A percentile compares a stretch with the other conserved stretches of the same genome.
Evolutionary conservation across 2,888 invertebrate genomes (phyloP).

Genomic region (Candidula unifasciata): DNA sequence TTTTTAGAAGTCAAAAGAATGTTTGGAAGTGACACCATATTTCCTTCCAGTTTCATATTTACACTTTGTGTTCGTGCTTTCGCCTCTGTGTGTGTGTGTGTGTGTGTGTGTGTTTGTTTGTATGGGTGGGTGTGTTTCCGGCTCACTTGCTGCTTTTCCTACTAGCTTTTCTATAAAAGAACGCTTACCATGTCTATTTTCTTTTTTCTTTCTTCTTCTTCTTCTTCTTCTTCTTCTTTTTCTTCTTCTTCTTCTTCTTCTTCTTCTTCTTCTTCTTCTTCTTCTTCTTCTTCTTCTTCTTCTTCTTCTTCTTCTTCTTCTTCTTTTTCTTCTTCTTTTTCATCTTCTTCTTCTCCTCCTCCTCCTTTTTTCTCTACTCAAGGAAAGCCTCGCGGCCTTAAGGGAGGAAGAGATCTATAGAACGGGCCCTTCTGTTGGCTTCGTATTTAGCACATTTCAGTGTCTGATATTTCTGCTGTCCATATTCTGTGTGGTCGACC

Average conservation of each 20-base stretch:
- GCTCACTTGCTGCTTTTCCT: background rate
- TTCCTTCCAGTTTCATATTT: too few relatives aligned
- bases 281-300: slow-evolving; percentile 15
- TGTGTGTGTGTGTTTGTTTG: background rate
- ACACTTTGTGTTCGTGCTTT: too few relatives aligned
- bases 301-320: slow-evolving; percentile 20
- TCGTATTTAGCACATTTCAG: too few relatives aligned
- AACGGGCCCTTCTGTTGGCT: too few relatives aligned
- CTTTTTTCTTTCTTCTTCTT: background rate
- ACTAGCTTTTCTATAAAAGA: slow-evolving; percentile 28
- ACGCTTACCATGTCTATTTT: too few relatives aligned
- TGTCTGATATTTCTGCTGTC: too few relatives aligned
- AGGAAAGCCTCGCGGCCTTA: too few relatives aligned
- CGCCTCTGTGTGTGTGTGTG: background rate
- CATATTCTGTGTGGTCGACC: too few relatives aligned
- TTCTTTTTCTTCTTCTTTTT: slow-evolving; percentile 46
- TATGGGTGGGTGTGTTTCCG: background rate
- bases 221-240: slow-evolving; percentile 18
- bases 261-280: slow-evolving; percentile 23
- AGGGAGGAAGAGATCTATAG: too few relatives aligned
- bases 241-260: slow-evolving; percentile 7
- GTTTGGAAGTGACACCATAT: too few relatives aligned
- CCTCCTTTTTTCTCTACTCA: slow-evolving; percentile 54
- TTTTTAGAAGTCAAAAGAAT: too few relatives aligned
- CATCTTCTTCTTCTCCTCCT: slow-evolving; percentile 53